These are phyloP conservation scores for Baronia brevicornis DNA, from an alignment of 2,888 invertebrate genomes.

Conservation along the genomic window DNA sequence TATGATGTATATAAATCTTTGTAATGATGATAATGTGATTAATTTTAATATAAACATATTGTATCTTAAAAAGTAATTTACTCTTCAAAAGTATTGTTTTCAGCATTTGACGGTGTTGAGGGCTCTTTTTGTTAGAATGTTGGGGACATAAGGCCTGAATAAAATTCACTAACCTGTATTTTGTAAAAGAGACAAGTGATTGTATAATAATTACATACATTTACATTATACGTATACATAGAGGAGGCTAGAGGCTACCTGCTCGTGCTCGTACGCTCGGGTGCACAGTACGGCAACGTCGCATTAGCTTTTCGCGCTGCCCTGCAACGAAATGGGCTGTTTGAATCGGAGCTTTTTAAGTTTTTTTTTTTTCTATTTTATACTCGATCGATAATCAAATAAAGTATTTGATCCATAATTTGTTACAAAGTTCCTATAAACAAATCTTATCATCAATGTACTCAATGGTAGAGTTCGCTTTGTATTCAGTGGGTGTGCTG, in stretches of 20 bases:
- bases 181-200: conserved; percentile 53
- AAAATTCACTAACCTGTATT: conserved; percentile 33
- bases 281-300: conserved; percentile 71
- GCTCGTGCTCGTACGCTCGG: conserved; percentile 56
- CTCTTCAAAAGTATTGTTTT: no score
- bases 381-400: conserved; percentile 25
- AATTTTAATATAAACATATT: no score
- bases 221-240: conserved; percentile 56
- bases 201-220: conserved; percentile 53
- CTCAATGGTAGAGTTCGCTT: conserved; percentile 36
- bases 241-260: conserved; percentile 42
- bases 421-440: conserved; percentile 36
- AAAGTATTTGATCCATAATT: conserved; percentile 5
- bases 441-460: conserved; percentile 25
- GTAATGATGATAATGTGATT: no score
- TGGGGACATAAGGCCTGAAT: conserved; percentile 56
- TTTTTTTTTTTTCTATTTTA: conserved; percentile 41
- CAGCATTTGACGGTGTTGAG: conserved; percentile 49
- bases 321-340: conserved; percentile 53
- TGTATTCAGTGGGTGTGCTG: conserved; percentile 36
- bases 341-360: no score
- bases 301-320: conserved; percentile 64
- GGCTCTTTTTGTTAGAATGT: conserved; percentile 24
- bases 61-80: no score
- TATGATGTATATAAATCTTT: no score